Base-by-base conservation (phyloP, 1,140 invertebrate species). In the Macrobrachium rosenbergii region DNA sequence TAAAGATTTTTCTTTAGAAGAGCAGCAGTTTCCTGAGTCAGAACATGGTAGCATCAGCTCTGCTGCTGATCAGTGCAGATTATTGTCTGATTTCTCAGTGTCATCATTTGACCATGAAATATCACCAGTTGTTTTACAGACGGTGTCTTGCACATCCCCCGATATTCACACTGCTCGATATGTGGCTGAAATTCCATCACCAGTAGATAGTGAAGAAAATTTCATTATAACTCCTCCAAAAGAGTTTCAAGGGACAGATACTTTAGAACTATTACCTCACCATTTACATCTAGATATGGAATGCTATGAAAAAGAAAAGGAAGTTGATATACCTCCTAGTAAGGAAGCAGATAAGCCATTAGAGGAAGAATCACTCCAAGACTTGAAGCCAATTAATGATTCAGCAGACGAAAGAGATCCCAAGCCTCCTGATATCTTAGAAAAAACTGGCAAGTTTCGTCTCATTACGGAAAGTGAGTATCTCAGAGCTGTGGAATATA, bases 391-490 rank as follows among this genome's bases (percentile, higher is more conserved):
- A 52, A 52, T 52, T 52, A 52, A 52, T 52, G 52, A 52, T 52
- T 52, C 52, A 10, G 21, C 19, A 72, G 23, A 72, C 52, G 58
- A 28, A 19, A n/a, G 58, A 73, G n/a, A n/a, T 14, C 3, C 11
- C 14, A 14, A 37, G 72, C 21, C 14, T 8, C 37, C 37, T n/a
- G 67, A 37, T n/a, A 2, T 75, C 14, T 16, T 17, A 16, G 45
- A 45, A 78, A 10, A 2, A 17, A 43, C 6, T 17, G 85, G 67
- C n/a, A 8, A 60, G 5, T 87, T 87, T 63, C 67, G 78, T 8
- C 78, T 87, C 7, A 64, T 87, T 59, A 87, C 85, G 5, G 85
- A 87, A 19, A 43, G 72, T 21, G 85, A 87, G 60, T 87, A 87
- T 72, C 79, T n/a, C 2, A 59, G 69, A 17, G 28, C 43, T 60